phyloP scores from a whole-genome alignment of 2,888 invertebrate genomes.

The Miltochrista miniata region DNA sequence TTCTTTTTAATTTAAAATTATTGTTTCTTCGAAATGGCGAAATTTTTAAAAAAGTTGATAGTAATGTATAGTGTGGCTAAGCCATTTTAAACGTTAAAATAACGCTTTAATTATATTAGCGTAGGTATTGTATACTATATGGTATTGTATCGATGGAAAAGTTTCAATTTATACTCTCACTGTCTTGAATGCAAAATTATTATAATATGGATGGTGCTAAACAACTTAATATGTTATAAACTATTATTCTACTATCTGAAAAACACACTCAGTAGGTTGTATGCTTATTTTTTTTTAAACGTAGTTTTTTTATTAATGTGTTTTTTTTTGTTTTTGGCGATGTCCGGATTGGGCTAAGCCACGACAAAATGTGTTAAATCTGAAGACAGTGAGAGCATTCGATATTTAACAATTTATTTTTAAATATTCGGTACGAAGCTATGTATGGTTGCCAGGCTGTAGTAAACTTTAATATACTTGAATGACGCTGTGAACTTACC shows the following conservation, averaged over 20 bases:
- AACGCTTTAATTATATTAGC: conserved; percentile 70
- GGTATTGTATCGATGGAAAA: conserved; percentile 72
- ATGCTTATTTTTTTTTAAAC: conserved; percentile 44
- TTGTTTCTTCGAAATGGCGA: conserved; percentile 35
- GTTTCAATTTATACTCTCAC: conserved; percentile 72
- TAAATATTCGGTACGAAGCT: conserved; percentile 53
- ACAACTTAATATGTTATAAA: conserved; percentile 27
- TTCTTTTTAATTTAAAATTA: conserved; percentile 27
- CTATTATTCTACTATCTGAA: conserved; percentile 20
- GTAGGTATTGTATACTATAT: conserved; percentile 49
- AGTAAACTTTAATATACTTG: conserved; percentile 60
- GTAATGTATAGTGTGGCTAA: conserved; percentile 55
- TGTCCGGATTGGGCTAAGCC: no score
- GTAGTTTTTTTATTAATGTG: conserved; percentile 14
- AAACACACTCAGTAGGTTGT: conserved; percentile 55
- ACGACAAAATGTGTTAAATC: no score
- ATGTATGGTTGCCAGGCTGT: conserved; percentile 65
- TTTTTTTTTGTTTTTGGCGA: no score
- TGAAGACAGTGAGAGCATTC: conserved; percentile 65
- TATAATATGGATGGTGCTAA: conserved; percentile 65
- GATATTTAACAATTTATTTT: conserved; percentile 65
- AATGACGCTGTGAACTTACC: conserved; percentile 52
- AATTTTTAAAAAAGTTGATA: conserved; percentile 25
- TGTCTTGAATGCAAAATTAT: conserved; percentile 50
- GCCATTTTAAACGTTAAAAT: conserved; percentile 64